A percentile compares a stretch with the other conserved stretches of the same genome.
phyloP scores from a whole-genome alignment of 2,113 vertebrate species.

The Morone saxatilis region DNA sequence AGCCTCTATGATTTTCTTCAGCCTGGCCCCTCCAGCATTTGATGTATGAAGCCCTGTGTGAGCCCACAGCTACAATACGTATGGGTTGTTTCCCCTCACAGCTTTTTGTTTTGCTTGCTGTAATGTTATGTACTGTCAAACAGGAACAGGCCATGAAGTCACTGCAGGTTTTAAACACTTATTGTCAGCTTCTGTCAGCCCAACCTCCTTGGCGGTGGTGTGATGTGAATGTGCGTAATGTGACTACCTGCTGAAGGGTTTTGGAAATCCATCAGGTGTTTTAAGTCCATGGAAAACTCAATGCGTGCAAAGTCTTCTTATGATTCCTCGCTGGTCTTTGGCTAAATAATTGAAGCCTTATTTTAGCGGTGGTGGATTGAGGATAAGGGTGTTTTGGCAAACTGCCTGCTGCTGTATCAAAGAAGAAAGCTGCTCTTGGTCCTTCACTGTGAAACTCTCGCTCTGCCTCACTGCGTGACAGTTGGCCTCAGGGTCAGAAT shows the following conservation, averaged over 20 bases:
- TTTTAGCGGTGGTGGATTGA: constrained; percentile 56
- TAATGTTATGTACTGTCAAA: constrained; percentile 48
- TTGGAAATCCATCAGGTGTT: constrained; percentile 41
- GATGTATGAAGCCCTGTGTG: constrained; percentile 47
- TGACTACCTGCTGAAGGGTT: constrained; percentile 5
- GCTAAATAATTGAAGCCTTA: constrained; percentile 68
- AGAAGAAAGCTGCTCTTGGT: constrained; percentile 28
- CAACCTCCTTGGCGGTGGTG: neutral
- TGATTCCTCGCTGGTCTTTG: constrained; percentile 41
- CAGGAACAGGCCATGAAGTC: constrained; percentile 39
- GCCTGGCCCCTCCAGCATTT: constrained; percentile 41
- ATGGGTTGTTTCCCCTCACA: constrained; percentile 30
- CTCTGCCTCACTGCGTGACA: neutral
- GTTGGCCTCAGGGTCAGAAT: constrained; percentile 21
- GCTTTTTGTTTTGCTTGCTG: constrained; percentile 40
- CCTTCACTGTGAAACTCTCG: constrained; percentile 30
- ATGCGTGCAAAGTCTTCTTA: constrained; percentile 29
- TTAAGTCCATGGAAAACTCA: constrained; percentile 8
- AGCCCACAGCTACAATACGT: constrained; percentile 39
- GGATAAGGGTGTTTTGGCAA: constrained; percentile 53
- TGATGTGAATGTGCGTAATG: constrained; percentile 37
- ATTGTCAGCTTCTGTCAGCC: constrained; percentile 48
- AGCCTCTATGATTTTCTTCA: constrained; percentile 37
- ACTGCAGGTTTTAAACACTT: constrained; percentile 36
- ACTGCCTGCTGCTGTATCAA: constrained; percentile 49